Base-by-base conservation (phyloP, 2,888 invertebrate species). In the Buathra laborator region DNA sequence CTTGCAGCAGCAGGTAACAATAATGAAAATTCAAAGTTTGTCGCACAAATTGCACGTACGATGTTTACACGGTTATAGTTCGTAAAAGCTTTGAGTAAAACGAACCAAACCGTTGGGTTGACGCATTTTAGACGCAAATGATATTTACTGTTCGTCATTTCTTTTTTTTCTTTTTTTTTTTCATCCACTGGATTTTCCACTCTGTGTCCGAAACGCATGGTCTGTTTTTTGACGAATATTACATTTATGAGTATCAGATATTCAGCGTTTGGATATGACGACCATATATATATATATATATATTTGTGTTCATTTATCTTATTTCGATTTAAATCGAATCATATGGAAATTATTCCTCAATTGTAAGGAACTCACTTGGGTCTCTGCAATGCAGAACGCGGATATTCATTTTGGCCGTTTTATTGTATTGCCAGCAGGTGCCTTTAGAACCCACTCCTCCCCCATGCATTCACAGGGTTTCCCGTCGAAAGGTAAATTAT, bases 1-100 rank as follows among this genome's bases (percentile, higher is more conserved):
- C 92, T 93, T 97, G 86, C 95, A 96, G 67, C 96, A 96, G 83
- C 97, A 97, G 96, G 97, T 97, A 92, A 94, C 91, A 80, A 64
- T 92, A 6, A 75, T 76, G 16, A 56, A 67, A 64, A 53, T 53
- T 56, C 4, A n/a, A 62, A 53, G 19, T 44, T 43, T 37, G 44
- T 43, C 83, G 80, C 83, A 84, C 72, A 53, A 78, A 86, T 80
- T 86, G 89, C 89, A 89, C 87, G 89, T 56, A 86, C 59, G 77
- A 85, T 76, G 72, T 84, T 79, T 85, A 83, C 16, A 75, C 51
- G 75, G 71, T 37, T 66, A 71, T 68, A 68, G 46, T 71, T 74
- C 48, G 62, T 83, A 46, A 37, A 37, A 81, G 86, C 85, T 79
- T 83, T 77, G 32, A 53, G 51, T 46, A 56, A 74, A 32, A 48